Evolutionary conservation across 2,888 invertebrate genomes (phyloP).

Genomic region (Rotaria macrura): DNA sequence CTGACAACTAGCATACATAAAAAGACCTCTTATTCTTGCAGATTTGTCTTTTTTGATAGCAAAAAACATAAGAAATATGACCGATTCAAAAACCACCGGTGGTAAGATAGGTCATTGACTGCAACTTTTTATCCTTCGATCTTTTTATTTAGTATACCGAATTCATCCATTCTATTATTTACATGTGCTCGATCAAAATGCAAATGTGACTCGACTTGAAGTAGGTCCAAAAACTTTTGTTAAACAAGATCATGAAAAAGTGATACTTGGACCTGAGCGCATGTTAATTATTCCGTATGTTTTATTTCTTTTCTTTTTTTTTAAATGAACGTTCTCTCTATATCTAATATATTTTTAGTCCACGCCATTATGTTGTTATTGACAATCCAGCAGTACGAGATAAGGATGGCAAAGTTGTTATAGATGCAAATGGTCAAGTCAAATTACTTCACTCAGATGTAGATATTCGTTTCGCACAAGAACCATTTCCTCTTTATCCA

Average conservation of each 20-base stretch:
- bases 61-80: not conserved
- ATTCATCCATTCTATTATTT: constrained; percentile 52
- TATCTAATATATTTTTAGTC: constrained; percentile 35
- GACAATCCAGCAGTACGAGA: constrained; percentile 51
- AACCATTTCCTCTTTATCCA: constrained; percentile 45
- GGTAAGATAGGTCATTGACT: not conserved
- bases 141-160: constrained; percentile 36
- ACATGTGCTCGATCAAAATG: constrained; percentile 53
- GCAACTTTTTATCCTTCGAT: not conserved
- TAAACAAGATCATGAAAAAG: constrained; percentile 53
- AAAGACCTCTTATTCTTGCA: not conserved
- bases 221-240: constrained; percentile 53
- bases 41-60: not conserved
- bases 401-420: constrained; percentile 38
- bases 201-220: constrained; percentile 52
- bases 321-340: not conserved
- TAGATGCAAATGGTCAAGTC: constrained; percentile 49
- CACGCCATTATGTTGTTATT: constrained; percentile 52
- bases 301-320: not conserved
- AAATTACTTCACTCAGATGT: constrained; percentile 51
- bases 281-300: constrained; percentile 27
- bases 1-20: not conserved
- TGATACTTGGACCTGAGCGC: constrained; percentile 33
- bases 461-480: constrained; percentile 50
- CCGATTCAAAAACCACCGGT: not conserved